phyloP scores from a whole-genome alignment of 1,140 invertebrate genomes.

The Rhopalosiphum maidis region DNA sequence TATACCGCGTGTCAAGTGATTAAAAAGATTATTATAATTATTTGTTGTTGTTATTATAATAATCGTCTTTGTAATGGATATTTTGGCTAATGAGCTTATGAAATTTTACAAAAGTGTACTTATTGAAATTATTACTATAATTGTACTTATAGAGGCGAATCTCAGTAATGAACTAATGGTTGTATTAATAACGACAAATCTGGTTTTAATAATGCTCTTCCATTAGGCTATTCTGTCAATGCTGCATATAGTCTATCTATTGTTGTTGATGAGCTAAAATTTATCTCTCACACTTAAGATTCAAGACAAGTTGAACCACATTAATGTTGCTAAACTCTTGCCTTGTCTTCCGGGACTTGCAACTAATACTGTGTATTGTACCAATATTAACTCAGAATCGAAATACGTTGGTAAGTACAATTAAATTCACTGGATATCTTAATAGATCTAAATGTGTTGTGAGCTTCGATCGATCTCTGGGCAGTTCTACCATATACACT shows the following conservation, averaged over 20 bases:
- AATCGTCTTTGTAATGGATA: neutral
- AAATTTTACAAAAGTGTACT: neutral
- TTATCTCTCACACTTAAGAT: neutral
- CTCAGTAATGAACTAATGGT: neutral
- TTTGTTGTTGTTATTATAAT: neutral
- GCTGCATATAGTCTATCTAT: neutral
- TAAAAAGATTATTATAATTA: neutral
- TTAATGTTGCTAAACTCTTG: neutral
- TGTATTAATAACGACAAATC: neutral
- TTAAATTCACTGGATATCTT: neutral
- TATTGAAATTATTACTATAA: neutral
- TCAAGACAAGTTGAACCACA: neutral
- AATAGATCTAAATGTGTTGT: neutral
- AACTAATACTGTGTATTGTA: neutral
- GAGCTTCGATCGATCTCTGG: neutral
- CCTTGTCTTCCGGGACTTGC: neutral
- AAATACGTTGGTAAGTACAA: neutral
- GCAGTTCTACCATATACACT: neutral
- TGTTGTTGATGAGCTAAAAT: neutral
- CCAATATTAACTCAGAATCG: neutral
- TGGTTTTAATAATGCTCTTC: neutral
- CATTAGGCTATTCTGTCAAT: neutral
- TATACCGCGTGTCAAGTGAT: neutral
- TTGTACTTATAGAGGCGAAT: neutral
- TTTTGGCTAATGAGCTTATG: neutral